Conservation (phyloP, 2,797 vertebrate species). For the Enteromius unitaeniatus region DNA sequence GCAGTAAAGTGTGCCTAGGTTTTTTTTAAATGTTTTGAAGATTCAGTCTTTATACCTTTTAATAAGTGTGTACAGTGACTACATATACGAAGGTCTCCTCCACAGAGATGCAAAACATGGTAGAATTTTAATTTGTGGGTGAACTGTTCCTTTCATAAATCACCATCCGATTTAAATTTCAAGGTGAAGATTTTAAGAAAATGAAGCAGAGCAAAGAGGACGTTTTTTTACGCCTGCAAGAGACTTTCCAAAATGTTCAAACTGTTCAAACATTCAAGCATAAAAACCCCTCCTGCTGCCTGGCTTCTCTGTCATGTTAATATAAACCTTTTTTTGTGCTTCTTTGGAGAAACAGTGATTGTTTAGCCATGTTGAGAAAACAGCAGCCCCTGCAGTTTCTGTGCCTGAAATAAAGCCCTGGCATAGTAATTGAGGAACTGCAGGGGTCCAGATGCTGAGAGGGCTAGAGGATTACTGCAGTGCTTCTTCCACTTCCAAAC, state of each 20-base stretch:
- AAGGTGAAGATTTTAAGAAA: background rate
- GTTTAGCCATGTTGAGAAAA: constrained; percentile 28
- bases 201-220: background rate
- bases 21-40: background rate
- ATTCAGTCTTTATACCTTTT: background rate
- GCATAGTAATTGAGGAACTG: constrained; percentile 43
- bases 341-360: constrained; percentile 27
- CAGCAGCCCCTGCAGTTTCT: constrained; percentile 29
- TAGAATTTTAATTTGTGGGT: background rate
- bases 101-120: background rate
- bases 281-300: background rate
- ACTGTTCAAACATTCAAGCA: constrained; percentile 18
- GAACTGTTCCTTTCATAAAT: background rate
- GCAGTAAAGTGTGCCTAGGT: background rate
- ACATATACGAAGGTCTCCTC: background rate
- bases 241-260: background rate
- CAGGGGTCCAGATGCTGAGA: constrained; percentile 44
- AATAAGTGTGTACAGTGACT: background rate
- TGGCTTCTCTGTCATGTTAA: background rate
- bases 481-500: constrained; percentile 35
- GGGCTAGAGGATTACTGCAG: constrained; percentile 40
- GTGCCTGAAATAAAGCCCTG: constrained; percentile 47
- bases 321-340: constrained; percentile 21
- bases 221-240: background rate
- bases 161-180: background rate